phyloP scores from a whole-genome alignment of 2,888 invertebrate genomes.

The Drosophila niveifrons region DNA sequence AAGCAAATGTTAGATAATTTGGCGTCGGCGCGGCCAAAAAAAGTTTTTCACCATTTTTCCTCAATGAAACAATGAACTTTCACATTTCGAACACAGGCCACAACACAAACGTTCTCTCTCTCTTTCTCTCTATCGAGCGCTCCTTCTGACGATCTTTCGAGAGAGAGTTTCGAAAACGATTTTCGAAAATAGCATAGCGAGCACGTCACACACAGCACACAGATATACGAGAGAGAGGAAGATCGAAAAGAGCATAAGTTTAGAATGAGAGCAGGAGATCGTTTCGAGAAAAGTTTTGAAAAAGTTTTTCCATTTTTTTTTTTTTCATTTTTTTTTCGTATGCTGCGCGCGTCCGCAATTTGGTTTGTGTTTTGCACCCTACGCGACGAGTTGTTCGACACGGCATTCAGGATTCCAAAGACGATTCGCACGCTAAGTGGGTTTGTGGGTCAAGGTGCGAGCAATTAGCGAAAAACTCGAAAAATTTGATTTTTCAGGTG shows the following conservation, averaged over 20 bases:
- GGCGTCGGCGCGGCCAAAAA: conserved; percentile 46
- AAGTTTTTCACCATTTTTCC: conserved; percentile 71
- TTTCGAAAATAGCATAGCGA: conserved; percentile 60
- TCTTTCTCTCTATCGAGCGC: conserved; percentile 15
- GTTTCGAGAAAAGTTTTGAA: conserved; percentile 58
- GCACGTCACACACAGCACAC: conserved; percentile 5
- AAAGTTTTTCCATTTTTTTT: conserved; percentile 47
- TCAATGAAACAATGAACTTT: conserved; percentile 82
- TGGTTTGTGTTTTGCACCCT: conserved; percentile 58
- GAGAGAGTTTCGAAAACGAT: conserved; percentile 36
- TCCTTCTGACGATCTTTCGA: background rate
- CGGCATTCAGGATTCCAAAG: conserved; percentile 44
- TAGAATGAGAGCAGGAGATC: conserved; percentile 2
- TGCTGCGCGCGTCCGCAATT: conserved; percentile 20
- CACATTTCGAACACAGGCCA: conserved; percentile 66
- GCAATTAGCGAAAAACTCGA: conserved; percentile 50
- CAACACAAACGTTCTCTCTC: conserved; percentile 31
- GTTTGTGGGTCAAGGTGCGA: conserved; percentile 72
- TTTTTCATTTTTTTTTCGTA: background rate
- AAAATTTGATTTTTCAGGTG: conserved; percentile 28
- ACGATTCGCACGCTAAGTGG: conserved; percentile 44
- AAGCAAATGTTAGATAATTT: conserved; percentile 74
- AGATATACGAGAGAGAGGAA: conserved; percentile 7
- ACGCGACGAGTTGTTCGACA: conserved; percentile 26
- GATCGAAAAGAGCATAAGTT: background rate